phyloP scores from a whole-genome alignment of 2,113 vertebrate genomes.

The Gallinago media region DNA sequence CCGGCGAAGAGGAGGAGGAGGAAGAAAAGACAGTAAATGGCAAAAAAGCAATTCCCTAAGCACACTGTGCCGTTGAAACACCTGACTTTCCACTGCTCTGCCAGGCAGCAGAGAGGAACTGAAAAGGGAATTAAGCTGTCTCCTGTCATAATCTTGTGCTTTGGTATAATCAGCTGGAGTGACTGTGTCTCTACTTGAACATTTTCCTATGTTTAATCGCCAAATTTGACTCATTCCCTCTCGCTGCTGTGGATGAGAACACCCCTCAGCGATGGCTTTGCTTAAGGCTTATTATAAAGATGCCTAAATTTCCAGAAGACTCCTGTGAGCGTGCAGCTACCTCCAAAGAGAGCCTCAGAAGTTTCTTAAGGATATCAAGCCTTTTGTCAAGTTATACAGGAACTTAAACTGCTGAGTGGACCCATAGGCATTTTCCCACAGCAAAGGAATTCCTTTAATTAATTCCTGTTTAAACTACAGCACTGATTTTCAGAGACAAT shows the following conservation, averaged over 20 bases:
- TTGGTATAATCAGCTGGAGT: not conserved
- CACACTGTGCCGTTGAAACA: not conserved
- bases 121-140: not conserved
- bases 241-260: not conserved
- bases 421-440: not conserved
- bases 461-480: not conserved
- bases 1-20: not conserved
- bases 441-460: not conserved
- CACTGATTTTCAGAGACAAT: not conserved
- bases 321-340: not conserved
- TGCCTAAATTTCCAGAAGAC: not conserved
- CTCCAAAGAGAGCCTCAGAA: not conserved
- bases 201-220: not conserved
- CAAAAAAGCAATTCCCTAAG: not conserved
- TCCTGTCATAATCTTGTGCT: not conserved
- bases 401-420: not conserved
- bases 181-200: not conserved
- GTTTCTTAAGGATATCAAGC: not conserved
- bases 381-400: not conserved
- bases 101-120: not conserved
- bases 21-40: not conserved
- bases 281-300: not conserved
- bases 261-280: not conserved
- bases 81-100: not conserved
- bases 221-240: not conserved